phyloP scores from a whole-genome alignment of 2,113 vertebrate genomes.

The Thunnus thynnus region DNA sequence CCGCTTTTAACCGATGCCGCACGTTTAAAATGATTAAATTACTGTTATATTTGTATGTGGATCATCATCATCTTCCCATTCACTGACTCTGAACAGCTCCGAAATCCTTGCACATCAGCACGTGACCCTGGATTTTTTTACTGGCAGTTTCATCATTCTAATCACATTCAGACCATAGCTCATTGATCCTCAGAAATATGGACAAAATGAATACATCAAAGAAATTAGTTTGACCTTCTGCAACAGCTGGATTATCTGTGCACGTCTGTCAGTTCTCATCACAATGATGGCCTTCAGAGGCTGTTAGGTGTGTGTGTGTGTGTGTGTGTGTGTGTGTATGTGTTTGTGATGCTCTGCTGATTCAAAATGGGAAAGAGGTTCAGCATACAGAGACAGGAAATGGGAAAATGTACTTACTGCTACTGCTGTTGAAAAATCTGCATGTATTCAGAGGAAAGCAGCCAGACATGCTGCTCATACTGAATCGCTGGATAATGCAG shows the following conservation, averaged over 20 bases:
- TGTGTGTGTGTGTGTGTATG: conserved; percentile 34
- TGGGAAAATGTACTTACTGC: conserved; percentile 12
- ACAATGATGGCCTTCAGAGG: conserved; percentile 66
- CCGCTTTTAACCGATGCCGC: neutral
- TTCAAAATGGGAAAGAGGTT: conserved; percentile 31
- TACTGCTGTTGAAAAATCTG: neutral
- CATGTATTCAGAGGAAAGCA: conserved; percentile 2
- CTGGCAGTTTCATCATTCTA: conserved; percentile 59
- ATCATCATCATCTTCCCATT: neutral
- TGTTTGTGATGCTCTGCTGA: conserved; percentile 17
- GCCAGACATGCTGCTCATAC: neutral
- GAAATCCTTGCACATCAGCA: conserved; percentile 12
- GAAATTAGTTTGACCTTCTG: conserved; percentile 73
- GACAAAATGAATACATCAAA: conserved; percentile 69
- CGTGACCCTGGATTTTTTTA: conserved; percentile 31
- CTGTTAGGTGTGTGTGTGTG: conserved; percentile 32
- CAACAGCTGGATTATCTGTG: conserved; percentile 62
- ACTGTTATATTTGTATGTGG: neutral
- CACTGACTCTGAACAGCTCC: neutral
- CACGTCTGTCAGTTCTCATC: conserved; percentile 67
- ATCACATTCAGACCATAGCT: conserved; percentile 60
- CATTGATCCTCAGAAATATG: conserved; percentile 55
- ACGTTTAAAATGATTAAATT: conserved; percentile 12
- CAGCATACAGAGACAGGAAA: neutral
- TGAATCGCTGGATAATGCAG: conserved; percentile 1